Evolutionary conservation across 2,113 vertebrate genomes (phyloP).

Genomic region (Quiscalus mexicanus): DNA sequence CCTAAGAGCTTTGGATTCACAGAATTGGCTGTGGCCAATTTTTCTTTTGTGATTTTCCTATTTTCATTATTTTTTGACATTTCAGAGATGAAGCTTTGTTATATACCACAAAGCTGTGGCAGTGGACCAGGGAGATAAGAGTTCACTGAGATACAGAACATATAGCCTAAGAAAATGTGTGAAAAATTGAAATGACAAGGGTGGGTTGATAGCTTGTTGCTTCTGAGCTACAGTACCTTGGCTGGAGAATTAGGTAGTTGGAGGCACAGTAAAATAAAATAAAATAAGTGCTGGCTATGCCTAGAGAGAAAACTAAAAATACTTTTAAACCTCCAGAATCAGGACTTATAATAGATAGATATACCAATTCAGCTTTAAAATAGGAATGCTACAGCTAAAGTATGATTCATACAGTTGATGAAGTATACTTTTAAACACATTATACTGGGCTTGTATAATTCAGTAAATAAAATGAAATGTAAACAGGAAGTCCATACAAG

Average conservation of each 20-base stretch:
- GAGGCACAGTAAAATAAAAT: conserved; percentile 38
- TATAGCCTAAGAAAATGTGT: conserved; percentile 52
- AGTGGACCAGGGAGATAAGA: conserved; percentile 49
- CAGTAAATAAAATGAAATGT: not conserved
- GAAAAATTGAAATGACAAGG: conserved; percentile 64
- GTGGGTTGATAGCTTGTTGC: conserved; percentile 41
- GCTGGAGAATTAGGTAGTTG: conserved; percentile 6
- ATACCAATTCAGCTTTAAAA: not conserved
- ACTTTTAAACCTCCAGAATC: conserved; percentile 53
- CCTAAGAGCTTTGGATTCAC: conserved; percentile 2
- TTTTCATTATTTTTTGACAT: conserved; percentile 67
- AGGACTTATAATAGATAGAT: not conserved
- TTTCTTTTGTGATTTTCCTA: conserved; percentile 35
- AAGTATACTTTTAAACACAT: not conserved
- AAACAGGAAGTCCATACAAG: not conserved
- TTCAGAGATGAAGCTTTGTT: conserved; percentile 50
- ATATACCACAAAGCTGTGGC: conserved; percentile 16
- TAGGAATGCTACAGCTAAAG: not conserved
- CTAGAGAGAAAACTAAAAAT: conserved; percentile 37
- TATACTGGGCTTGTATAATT: not conserved
- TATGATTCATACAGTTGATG: not conserved
- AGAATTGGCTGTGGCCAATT: conserved; percentile 20
- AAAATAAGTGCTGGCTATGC: conserved; percentile 18
- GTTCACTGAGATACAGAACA: conserved; percentile 41
- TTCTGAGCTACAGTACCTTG: conserved; percentile 12